These are phyloP conservation scores for Oriolus oriolus DNA, from an alignment of 2,113 vertebrate species.

Conservation along the genomic window DNA sequence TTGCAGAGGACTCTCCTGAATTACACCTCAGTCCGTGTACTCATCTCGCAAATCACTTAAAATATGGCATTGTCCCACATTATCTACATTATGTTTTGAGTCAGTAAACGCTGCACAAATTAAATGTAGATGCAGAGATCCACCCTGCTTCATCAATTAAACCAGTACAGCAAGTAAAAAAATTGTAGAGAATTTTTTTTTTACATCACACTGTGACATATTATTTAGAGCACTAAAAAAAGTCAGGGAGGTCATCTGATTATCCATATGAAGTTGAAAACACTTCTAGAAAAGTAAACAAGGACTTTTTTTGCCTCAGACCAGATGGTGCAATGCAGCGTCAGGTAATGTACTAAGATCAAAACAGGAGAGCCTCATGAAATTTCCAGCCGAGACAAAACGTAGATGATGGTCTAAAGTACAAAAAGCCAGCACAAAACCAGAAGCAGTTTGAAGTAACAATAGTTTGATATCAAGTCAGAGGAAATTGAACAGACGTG, in stretches of 20 bases:
- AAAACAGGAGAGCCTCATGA: not conserved
- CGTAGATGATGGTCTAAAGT: not conserved
- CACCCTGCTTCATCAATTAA: not conserved
- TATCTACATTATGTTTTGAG: not conserved
- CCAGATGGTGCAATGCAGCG: not conserved
- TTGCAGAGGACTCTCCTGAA: not conserved
- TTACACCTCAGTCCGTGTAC: not conserved
- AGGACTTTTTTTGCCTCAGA: not conserved
- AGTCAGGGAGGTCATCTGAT: not conserved
- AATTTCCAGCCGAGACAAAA: not conserved
- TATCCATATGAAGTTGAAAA: not conserved
- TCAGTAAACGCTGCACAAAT: not conserved
- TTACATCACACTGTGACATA: not conserved
- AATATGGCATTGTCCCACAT: not conserved
- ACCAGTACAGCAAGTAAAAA: not conserved
- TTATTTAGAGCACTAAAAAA: not conserved
- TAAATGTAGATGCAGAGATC: not conserved
- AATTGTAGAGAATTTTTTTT: not conserved
- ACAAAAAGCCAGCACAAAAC: not conserved
- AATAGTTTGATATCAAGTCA: not conserved
- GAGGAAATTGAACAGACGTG: not conserved
- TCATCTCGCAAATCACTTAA: slow-evolving; percentile 3
- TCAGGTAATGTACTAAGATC: not conserved
- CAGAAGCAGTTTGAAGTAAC: not conserved
- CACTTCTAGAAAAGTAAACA: not conserved